Evolutionary conservation across 2,797 vertebrate genomes (phyloP).

Genomic region (Chiloscyllium punctatum): DNA sequence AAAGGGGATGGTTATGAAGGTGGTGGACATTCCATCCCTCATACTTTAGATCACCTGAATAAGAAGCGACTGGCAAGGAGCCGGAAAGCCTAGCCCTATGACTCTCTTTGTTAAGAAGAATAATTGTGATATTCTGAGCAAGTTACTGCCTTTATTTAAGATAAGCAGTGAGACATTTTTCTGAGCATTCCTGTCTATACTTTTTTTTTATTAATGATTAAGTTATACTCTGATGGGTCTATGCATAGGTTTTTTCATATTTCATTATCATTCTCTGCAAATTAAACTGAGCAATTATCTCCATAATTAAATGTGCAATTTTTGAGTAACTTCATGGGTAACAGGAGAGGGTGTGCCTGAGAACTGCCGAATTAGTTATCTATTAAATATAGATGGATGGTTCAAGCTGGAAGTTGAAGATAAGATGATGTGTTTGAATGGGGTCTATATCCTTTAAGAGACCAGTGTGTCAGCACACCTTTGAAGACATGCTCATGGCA

Average conservation of each 20-base stretch:
- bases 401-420: neutral
- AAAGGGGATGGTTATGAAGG: too few relatives aligned
- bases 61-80: too few relatives aligned
- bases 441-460: too few relatives aligned
- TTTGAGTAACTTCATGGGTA: neutral
- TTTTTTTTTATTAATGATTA: neutral
- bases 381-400: neutral
- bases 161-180: neutral
- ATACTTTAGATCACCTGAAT: too few relatives aligned
- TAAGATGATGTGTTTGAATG: neutral
- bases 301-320: neutral
- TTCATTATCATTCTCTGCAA: neutral
- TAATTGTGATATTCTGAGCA: neutral
- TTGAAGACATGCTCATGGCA: too few relatives aligned
- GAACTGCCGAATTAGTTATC: neutral
- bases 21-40: too few relatives aligned
- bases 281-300: conserved; percentile 20
- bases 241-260: neutral
- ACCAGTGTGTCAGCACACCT: neutral
- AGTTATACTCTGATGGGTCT: neutral
- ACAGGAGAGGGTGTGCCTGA: neutral
- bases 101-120: neutral
- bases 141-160: neutral
- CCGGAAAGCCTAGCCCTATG: neutral
- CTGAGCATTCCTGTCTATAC: neutral